Evolutionary conservation across 2,888 invertebrate species (phyloP), one percentile per base, ranked within the genome.

Genomic region (Smittia aterrima): DNA sequence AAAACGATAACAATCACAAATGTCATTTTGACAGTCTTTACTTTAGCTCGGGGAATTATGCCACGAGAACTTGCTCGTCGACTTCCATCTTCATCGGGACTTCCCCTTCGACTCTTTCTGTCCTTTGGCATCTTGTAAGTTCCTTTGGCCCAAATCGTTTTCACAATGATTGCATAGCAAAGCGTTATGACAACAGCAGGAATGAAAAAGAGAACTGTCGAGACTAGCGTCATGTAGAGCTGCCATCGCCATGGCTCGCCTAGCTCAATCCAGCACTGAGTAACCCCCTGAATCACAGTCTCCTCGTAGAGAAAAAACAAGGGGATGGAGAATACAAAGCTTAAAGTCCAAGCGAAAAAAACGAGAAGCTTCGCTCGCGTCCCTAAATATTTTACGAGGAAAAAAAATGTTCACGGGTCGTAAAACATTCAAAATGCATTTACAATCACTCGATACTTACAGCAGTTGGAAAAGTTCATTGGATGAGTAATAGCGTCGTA

Each of bases 11-110:
- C 96, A 79, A 97, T 97, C 78, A 96, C 95, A 78, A 97, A 92
- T 0, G 97, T 97, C 95, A 97, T 97, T 84, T 97, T 97, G 76
- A 97, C 94, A n/a, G 96, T 96, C 86, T 97, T 97, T 78, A 97
- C 94, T 85, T 96, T 96, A 40, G 97, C 97, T 76, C 93, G 88
- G 0, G 96, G 96, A 79, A 97, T 96, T 75, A 96, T 90, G 62
- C 96, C 97, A 68, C 96, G 86, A 24, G 95, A 95, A 80, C 95
- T 95, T 0, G 94, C 94, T 66, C 95, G 85, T 54, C 92, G 85
- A 40, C 89, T 88, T 76, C 87, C 85, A 6, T 85, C 84, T 76
- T 85, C 85, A 76, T 85, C 85, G 40, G 22, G 20, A 13, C 40
- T 62, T 13, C 13, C 24, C 53, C 32, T 47, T 20, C 4, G 25